Conservation (phyloP, 2,113 vertebrate species). For the Artemisiospiza belli region DNA sequence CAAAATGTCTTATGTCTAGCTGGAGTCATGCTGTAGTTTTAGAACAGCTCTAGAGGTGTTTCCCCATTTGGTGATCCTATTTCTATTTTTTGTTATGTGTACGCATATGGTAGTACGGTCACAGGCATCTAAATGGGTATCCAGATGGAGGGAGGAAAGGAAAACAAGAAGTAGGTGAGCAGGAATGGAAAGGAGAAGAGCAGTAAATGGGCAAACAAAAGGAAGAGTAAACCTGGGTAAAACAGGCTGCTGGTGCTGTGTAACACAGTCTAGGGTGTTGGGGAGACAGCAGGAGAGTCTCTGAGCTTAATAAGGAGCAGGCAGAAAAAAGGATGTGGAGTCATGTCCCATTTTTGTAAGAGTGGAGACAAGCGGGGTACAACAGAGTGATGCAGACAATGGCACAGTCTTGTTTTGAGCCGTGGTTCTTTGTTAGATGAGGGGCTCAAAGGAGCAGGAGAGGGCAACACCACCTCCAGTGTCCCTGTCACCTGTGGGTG, state of each 20-base stretch:
- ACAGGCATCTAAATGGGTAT: not conserved
- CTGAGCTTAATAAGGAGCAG: not conserved
- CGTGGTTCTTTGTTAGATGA: not conserved
- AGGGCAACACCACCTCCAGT: not conserved
- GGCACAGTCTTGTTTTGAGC: not conserved
- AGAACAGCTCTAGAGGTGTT: not conserved
- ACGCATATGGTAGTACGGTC: fast-evolving
- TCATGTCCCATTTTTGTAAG: not conserved
- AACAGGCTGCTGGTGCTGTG: not conserved
- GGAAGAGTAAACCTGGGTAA: not conserved
- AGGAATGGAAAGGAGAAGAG: not conserved
- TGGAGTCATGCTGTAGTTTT: not conserved
- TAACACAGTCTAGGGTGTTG: fast-evolving
- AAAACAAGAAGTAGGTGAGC: not conserved
- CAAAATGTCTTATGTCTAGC: not conserved
- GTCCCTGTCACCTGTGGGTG: not conserved
- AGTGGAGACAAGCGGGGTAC: not conserved
- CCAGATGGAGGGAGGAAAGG: not conserved
- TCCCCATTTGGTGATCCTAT: not conserved
- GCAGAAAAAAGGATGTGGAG: not conserved
- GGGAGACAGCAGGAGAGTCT: not conserved
- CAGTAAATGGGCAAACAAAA: not conserved
- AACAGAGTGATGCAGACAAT: not conserved
- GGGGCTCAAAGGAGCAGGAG: not conserved
- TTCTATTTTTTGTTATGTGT: not conserved